Percentiles rank a stretch among this genome's conserved stretches.
Evolutionary conservation across 2,888 invertebrate genomes (phyloP).

Genomic region (Trichopoda pennipes): DNA sequence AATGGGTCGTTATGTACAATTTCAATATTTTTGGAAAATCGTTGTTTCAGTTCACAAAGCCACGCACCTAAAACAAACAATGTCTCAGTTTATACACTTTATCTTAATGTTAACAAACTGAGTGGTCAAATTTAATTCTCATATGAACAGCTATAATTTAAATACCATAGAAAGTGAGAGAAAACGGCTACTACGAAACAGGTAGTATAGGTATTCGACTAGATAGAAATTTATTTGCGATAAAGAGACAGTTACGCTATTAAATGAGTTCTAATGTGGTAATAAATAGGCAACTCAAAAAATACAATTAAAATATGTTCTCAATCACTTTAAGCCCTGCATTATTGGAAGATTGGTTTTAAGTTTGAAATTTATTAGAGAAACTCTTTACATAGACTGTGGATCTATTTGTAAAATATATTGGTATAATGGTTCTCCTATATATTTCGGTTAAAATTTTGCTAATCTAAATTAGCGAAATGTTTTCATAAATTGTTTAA

Average conservation of each 20-base stretch:
- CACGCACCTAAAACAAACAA: conserved; percentile 14
- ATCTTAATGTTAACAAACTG: background rate
- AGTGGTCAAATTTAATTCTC: conserved; percentile 28
- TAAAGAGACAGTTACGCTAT: conserved; percentile 23
- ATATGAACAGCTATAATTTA: background rate
- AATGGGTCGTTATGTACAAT: conserved; percentile 19
- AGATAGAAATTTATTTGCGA: background rate
- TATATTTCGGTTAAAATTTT: no score
- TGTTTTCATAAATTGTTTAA: no score
- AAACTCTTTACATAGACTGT: no score
- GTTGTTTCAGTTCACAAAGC: conserved; percentile 7
- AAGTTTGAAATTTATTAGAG: no score
- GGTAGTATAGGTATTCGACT: no score
- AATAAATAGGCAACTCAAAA: background rate
- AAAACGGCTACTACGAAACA: background rate
- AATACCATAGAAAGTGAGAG: background rate
- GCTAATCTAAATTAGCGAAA: no score
- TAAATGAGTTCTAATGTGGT: background rate
- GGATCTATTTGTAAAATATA: no score
- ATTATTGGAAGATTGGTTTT: no score
- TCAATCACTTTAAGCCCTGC: no score
- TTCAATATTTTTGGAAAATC: conserved; percentile 47
- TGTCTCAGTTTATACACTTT: conserved; percentile 1
- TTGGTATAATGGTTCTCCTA: no score
- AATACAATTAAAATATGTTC: background rate